Conservation (phyloP, 2,888 invertebrate species). For the Lordiphosa andalusiaca region DNA sequence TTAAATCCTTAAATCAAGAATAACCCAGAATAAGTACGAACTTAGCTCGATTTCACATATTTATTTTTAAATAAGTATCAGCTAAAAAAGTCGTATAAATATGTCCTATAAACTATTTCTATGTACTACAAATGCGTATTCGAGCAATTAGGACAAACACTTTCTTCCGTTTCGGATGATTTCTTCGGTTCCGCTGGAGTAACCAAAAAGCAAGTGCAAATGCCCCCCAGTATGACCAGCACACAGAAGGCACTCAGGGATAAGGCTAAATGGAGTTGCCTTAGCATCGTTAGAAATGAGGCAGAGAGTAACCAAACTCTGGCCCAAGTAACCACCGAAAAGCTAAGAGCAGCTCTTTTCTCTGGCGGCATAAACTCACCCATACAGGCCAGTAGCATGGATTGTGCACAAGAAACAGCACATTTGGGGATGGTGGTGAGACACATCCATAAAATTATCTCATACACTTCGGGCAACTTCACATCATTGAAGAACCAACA, state of each 20-base stretch:
- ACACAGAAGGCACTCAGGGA: constrained; percentile 76
- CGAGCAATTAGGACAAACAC: constrained; percentile 5
- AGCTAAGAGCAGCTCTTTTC: constrained; percentile 74
- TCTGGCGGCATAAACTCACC: constrained; percentile 76
- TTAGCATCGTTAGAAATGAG: constrained; percentile 77
- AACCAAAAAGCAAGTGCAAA: constrained; percentile 69
- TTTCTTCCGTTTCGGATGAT: neutral
- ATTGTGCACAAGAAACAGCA: constrained; percentile 78
- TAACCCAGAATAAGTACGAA: too few species aligned
- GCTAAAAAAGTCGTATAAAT: too few species aligned
- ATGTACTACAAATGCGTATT: constrained; percentile 35
- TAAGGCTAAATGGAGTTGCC: constrained; percentile 74
- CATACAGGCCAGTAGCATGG: constrained; percentile 78
- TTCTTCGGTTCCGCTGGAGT: constrained; percentile 25
- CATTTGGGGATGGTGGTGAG: constrained; percentile 79
- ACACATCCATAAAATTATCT: constrained; percentile 75
- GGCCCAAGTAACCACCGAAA: constrained; percentile 78
- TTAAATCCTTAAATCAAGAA: too few species aligned
- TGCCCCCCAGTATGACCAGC: constrained; percentile 75
- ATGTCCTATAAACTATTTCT: constrained; percentile 12
- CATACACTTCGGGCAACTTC: constrained; percentile 66
- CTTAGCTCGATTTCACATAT: too few species aligned
- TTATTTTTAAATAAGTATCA: too few species aligned
- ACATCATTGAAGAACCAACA: constrained; percentile 76
- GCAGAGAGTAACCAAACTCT: constrained; percentile 79